Evolutionary conservation across 2,113 vertebrate species (phyloP).

Genomic region (Riparia riparia): DNA sequence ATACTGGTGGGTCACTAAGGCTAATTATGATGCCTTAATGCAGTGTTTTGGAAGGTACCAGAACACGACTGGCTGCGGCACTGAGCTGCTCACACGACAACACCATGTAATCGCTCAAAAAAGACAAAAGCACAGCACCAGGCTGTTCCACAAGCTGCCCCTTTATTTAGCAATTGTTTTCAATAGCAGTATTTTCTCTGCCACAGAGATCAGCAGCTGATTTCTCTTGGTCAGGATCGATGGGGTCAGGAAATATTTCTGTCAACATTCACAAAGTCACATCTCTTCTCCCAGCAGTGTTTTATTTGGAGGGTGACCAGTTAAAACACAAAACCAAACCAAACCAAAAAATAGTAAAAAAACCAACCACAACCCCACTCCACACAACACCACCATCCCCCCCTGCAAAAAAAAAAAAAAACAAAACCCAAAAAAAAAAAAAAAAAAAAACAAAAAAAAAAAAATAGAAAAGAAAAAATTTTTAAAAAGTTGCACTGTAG

Average conservation of each 20-base stretch:
- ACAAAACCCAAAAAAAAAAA: too few relatives aligned
- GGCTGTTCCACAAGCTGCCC: not conserved
- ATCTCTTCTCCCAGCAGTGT: not conserved
- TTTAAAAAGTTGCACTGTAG: not conserved
- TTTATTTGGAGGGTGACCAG: not conserved
- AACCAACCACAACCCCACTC: not conserved
- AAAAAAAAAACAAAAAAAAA: not conserved
- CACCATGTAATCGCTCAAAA: not conserved
- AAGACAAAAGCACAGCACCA: accelerated
- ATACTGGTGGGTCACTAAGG: not conserved
- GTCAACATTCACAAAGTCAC: not conserved
- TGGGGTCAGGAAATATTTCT: not conserved
- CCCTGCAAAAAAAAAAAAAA: too few relatives aligned
- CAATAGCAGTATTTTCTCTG: not conserved
- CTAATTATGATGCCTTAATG: not conserved
- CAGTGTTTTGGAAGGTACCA: not conserved
- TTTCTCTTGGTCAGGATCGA: not conserved
- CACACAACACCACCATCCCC: accelerated
- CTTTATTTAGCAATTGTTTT: not conserved
- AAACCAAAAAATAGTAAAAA: not conserved
- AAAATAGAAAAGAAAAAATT: too few relatives aligned
- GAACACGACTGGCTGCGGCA: not conserved
- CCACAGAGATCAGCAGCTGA: not conserved
- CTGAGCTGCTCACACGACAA: not conserved
- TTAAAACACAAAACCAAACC: not conserved